Conservation (phyloP, 2,888 invertebrate species). For the Drosophila nr. fundita region DNA sequence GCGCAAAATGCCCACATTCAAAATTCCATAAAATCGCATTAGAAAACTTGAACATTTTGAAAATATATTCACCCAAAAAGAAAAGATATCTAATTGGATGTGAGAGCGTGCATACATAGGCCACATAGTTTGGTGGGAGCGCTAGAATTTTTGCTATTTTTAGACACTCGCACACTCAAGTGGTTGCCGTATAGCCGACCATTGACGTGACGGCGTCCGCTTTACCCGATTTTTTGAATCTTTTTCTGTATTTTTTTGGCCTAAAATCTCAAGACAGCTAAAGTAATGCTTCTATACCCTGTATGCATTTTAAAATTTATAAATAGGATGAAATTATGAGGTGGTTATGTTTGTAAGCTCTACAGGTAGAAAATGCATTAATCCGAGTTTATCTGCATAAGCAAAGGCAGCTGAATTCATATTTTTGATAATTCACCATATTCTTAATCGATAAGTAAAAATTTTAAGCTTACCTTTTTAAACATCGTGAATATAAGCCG, state of each 20-base stretch:
- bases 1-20: conserved; percentile 2
- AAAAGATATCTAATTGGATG: conserved; percentile 53
- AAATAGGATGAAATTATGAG: not conserved
- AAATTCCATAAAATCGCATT: conserved; percentile 10
- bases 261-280: conserved; percentile 62
- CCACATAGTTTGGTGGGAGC: conserved; percentile 79
- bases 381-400: not conserved
- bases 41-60: conserved; percentile 17
- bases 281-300: conserved; percentile 66
- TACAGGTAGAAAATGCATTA: not conserved
- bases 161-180: conserved; percentile 82
- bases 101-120: conserved; percentile 52
- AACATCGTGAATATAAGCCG: not conserved
- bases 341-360: not conserved
- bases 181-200: conserved; percentile 76
- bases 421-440: not conserved
- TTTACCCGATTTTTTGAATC: conserved; percentile 30
- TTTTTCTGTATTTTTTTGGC: conserved; percentile 60
- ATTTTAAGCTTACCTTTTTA: not conserved
- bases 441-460: not conserved
- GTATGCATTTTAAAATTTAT: not conserved
- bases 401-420: not conserved
- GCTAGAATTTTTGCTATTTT: conserved; percentile 81
- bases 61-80: conserved; percentile 38
- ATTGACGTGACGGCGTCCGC: conserved; percentile 40